A percentile compares a stretch with the other conserved stretches of the same genome.
Conservation (phyloP, 2,888 invertebrate genomes). For the Zaprionus bogoriensis region DNA sequence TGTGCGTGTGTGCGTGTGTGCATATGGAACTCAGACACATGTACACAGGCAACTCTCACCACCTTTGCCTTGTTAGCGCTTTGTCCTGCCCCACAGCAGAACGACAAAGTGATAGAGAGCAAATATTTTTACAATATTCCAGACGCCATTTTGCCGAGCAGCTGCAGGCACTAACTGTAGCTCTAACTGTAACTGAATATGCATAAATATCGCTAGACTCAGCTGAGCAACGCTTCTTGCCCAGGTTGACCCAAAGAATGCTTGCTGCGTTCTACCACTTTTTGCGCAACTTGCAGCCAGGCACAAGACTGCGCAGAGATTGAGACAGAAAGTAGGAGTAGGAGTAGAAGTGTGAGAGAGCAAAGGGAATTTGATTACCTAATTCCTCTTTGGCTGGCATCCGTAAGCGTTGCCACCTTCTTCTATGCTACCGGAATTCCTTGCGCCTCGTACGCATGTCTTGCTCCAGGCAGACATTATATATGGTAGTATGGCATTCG, state of each 20-base stretch:
- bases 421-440: background rate
- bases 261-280: no score
- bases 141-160: background rate
- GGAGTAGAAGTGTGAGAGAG: background rate
- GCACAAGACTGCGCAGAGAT: no score
- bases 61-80: background rate
- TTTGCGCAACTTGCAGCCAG: no score
- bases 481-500: no score
- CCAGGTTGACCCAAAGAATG: no score
- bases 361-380: background rate
- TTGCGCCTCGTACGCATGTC: background rate
- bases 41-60: slow-evolving; percentile 5
- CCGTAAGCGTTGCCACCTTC: background rate
- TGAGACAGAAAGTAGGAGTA: background rate
- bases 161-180: background rate
- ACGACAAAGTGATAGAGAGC: slow-evolving; percentile 15
- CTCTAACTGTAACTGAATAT: background rate
- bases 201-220: background rate
- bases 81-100: background rate
- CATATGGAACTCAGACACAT: slow-evolving; percentile 13
- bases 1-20: background rate
- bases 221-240: background rate
- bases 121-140: slow-evolving; percentile 8
- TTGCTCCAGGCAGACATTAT: no score
- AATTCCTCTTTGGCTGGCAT: background rate